Base-by-base conservation (phyloP, 64 coral and sea anemone genomes). In the Porites australiensis region DNA sequence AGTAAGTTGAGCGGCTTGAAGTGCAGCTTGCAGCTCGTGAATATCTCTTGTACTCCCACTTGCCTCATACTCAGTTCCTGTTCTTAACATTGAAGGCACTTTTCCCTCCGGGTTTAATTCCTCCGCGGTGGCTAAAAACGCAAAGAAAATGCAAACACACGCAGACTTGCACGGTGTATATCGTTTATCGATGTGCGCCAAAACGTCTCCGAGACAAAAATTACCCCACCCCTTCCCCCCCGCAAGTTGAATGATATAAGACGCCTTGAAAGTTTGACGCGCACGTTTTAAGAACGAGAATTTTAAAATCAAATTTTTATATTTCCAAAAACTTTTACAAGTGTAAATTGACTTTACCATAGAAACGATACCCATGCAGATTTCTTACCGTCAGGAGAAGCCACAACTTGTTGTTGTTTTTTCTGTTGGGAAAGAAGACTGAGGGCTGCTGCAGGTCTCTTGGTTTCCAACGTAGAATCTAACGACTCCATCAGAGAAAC, bases 401-500 rank as follows among this genome's bases (percentile, higher is more conserved):
- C 57, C 9, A 44, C 80, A 63, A 60, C 48, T 90, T 71, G 91
- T 44, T 71, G 91, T 44, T 48, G 57, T 50, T 92, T 82, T 37
- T 70, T 75, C 27, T 44, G 60, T 44, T 53, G 73, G 58, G 51
- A 77, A 8, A 88, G 86, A 47, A 77, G 86, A 16, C 37, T 73
- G 9, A 74, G 79, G 77, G 77, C 83, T 50, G 58, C 75, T 48
- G 73, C 78, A 21, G 93, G 82, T 69, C 89, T 57, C 57, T 94
- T 98, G 52, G 68, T 88, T 16, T 98, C 95, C 67, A 98, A 55
- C 3, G 95, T 98, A 16, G 95, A 98, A 76, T 98, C 95, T 55
- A 98, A 49, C 4, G 95, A 98, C 4, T 98, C 95, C 95, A 98
- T 98, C n/a, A 98, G 73, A 70, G 95, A 98, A 81, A 98, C 95